Evolutionary conservation across 2,113 vertebrate species (phyloP), one percentile per base, ranked within the genome.

Genomic region (Axis porcinus): DNA sequence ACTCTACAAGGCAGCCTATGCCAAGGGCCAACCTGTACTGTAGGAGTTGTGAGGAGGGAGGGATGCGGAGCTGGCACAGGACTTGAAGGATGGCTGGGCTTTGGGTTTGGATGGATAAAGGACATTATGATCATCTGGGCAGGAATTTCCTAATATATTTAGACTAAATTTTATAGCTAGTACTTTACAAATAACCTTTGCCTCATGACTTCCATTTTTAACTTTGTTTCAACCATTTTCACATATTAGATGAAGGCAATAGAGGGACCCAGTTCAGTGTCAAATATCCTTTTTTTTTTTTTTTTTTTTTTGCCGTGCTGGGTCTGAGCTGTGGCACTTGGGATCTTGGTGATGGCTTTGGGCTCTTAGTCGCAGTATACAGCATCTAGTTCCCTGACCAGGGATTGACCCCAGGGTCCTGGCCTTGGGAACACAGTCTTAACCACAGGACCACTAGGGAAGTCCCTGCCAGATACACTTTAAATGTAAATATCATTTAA

Each of bases 231-330:
- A 83, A 30, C 7, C 16, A 14, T 36, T 83, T 92, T 33, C 45
- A 83, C 3, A 28, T 64, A 5, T 6, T n/a, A 57, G n/a, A 79
- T 50, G n/a, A 27, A 43, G 52, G 79, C 50, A 43, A 47, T 5
- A 88, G 43, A 81, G 45, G 57, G 28, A 50, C 28, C 50, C 13
- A 19, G 57, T 82, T 64, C 28, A 45, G 67, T 70, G 10, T 70
- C 67, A 70, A 40, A 70, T 40, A 70, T 40, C 67, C n/a, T 36
- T 23, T 40, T 36, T n/a, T 3, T 47, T 45, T 47, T 45, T 60
- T 58, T n/a, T n/a, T 16, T n/a, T 11, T 67, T 11, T 36, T 12
- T 19, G 67, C 67, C 2, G 1, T 70, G n/a, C 67, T 2, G 0
- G 67, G n/a, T 40, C 67, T 40, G 64, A 36, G 64, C 0, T 36